Percentiles rank a stretch among this genome's conserved stretches.
Evolutionary conservation across 30 jellyfish, hydroid and myxozoan genomes (phyloP).

Genomic region (Aurelia coerulea): DNA sequence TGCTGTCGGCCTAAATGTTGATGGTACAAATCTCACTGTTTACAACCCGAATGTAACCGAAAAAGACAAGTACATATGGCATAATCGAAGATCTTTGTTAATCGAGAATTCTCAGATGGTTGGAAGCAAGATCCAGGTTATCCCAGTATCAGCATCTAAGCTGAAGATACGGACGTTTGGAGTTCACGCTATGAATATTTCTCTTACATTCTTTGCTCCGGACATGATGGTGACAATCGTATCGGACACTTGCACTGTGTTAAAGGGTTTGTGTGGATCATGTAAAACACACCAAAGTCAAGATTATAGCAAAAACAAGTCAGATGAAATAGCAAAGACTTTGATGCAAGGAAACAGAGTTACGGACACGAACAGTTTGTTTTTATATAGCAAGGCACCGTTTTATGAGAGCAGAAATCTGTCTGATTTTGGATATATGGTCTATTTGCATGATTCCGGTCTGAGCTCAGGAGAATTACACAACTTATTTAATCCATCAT

Average conservation of each 20-base stretch:
- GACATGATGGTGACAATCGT: conserved; percentile 35
- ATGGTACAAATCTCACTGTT: conserved; percentile 29
- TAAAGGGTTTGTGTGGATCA: conserved; percentile 50
- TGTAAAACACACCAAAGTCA: conserved; percentile 18
- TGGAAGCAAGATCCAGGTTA: conserved; percentile 4
- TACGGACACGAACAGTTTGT: not conserved
- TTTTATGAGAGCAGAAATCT: conserved; percentile 24
- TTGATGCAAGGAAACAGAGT: conserved; percentile 14
- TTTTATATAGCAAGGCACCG: conserved; percentile 29
- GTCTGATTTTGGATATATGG: conserved; percentile 42
- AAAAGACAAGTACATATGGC: conserved; percentile 23
- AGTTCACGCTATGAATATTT: not conserved
- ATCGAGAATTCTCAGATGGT: conserved; percentile 5
- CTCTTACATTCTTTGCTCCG: conserved; percentile 22
- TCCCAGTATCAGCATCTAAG: conserved; percentile 27
- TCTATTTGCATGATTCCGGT: conserved; percentile 44
- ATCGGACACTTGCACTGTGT: conserved; percentile 15
- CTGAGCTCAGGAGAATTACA: conserved; percentile 22
- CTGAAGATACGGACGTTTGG: conserved; percentile 9
- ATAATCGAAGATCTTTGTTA: conserved; percentile 5
- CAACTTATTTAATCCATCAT: conserved; percentile 22
- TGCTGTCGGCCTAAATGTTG: conserved; percentile 40
- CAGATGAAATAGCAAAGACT: not conserved
- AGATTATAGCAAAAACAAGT: not conserved
- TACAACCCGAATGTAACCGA: conserved; percentile 54